Base-by-base conservation (phyloP, 30 jellyfish, hydroid and myxozoan species). In the Aurelia coerulea region DNA sequence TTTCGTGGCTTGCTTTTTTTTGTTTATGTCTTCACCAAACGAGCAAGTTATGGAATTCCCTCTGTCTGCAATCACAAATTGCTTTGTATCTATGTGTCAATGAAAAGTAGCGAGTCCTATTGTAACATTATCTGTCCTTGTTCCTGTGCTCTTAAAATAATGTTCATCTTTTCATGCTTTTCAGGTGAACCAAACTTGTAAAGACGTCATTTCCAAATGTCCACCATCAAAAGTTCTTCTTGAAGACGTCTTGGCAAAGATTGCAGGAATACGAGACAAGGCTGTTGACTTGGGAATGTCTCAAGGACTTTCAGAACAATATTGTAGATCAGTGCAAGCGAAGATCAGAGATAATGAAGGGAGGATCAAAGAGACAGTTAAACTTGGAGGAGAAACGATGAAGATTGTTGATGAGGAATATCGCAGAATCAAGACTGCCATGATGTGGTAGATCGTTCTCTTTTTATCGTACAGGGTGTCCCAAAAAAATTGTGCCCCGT, bases 371-470 rank as follows among this genome's bases (percentile, higher is more conserved):
- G 98, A 93, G 37, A 93, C 98, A 9, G 56, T 93, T 2, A 81
- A 74, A 59, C 81, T 93, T 31, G 97, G 91, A 33, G 97, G 84
- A 33, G 97, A 93, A 81, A 79, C 97, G n/a, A 87, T 93, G 98
- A 81, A 71, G 73, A 86, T 93, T 33, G 90, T 92, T 53, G 95
- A 87, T 46, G 97, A 75, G 35, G 95, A 88, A 54, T 87, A 70
- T 80, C 90, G 85, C 35, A 83, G 64, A 37, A 76, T 93, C 78
- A 88, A 88, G 64, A 88, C 91, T 1, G 97, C 97, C 52, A 87
- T 93, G 98, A 79, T 93, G 95, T 93, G 97, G 97, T 86, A 72
- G 77, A 67, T 87, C 15, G 10, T 51, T 32, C 39, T 50, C 41
- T 56, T 56, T 10, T 12, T 29, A 46, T 42, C 53, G 4, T 5